phyloP scores from a whole-genome alignment of 2,113 vertebrate genomes.

The Leiothrix lutea region DNA sequence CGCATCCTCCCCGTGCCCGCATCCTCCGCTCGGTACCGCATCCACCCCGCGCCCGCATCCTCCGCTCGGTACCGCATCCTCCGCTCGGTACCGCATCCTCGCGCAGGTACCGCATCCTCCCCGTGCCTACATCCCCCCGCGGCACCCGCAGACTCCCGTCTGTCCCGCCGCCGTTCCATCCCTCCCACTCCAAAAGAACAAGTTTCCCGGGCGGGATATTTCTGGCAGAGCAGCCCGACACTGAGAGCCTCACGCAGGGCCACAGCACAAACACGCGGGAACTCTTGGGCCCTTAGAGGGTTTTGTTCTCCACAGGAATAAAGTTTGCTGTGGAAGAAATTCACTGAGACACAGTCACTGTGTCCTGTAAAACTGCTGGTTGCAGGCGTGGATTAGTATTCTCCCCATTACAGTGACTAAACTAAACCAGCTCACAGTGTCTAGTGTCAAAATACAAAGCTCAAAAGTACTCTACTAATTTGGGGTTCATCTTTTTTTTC shows the following conservation, averaged over 20 bases:
- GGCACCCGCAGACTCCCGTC: not conserved
- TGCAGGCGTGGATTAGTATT: not conserved
- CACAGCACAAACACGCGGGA: rapidly evolving
- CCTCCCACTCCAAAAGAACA: not conserved
- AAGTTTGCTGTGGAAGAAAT: not conserved
- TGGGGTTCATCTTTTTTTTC: not conserved
- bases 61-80: not conserved
- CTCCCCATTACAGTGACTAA: not conserved
- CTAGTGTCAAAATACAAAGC: not conserved
- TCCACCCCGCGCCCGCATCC: no score
- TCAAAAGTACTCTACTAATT: no score
- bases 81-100: rapidly evolving
- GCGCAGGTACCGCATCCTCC: not conserved
- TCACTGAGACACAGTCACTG: not conserved
- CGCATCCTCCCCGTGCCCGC: not conserved
- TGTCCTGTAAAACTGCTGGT: not conserved
- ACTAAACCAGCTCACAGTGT: not conserved
- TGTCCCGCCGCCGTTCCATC: not conserved
- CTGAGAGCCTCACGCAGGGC: not conserved
- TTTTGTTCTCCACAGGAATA: rapidly evolving
- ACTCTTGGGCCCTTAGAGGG: rapidly evolving
- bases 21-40: no score
- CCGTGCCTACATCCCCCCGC: not conserved
- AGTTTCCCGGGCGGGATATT: not conserved
- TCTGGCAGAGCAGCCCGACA: rapidly evolving